Conservation (phyloP, 2,113 vertebrate species). For the Rhipidura dahli region DNA sequence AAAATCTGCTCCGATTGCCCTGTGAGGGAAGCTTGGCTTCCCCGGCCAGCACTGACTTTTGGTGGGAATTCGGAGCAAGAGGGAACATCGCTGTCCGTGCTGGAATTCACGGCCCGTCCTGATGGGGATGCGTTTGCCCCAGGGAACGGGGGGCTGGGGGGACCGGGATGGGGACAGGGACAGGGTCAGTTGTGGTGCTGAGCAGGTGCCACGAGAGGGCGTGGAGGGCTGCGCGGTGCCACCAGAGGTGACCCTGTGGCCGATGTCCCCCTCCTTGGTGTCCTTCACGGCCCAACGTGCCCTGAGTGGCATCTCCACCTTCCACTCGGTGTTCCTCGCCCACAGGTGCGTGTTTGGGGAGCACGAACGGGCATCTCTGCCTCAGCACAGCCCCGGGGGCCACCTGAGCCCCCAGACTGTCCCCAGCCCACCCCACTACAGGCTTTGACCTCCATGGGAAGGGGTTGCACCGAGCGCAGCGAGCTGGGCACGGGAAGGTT, state of each 20-base stretch:
- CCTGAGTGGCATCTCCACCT: fast-evolving
- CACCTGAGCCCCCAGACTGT: not conserved
- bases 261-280: not conserved
- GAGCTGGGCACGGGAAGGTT: fast-evolving
- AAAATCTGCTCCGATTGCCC: fast-evolving
- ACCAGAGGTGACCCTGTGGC: not conserved
- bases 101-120: fast-evolving
- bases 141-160: fast-evolving
- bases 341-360: not conserved
- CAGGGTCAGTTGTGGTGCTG: not conserved
- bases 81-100: fast-evolving
- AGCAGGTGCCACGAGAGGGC: not conserved
- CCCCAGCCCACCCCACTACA: fast-evolving
- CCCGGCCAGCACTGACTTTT: fast-evolving
- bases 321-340: not conserved
- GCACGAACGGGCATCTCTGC: fast-evolving
- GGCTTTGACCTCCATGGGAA: fast-evolving
- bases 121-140: fast-evolving
- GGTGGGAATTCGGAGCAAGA: fast-evolving
- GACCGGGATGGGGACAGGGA: not conserved
- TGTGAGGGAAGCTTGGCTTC: fast-evolving
- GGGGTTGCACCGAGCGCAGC: not conserved
- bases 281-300: fast-evolving
- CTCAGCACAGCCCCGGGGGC: not conserved
- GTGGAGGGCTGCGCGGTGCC: not conserved